Percentiles rank a stretch among this genome's conserved stretches.
Conservation (phyloP, 2,888 invertebrate species). For the Dicyrtoma fusca region DNA sequence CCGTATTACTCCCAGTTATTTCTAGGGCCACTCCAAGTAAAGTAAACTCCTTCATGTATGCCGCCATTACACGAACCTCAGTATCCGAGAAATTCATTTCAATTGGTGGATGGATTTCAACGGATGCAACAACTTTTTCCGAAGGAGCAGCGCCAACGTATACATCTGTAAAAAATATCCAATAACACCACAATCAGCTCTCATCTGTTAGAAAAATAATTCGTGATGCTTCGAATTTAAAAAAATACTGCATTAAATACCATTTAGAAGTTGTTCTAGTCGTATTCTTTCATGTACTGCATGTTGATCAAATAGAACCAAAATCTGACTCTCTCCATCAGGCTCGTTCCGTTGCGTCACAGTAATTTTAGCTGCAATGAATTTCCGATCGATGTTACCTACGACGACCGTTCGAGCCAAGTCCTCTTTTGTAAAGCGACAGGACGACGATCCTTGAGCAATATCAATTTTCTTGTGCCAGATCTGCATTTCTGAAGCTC, state of each 20-base stretch:
- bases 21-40: slow-evolving; percentile 67
- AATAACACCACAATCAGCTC: neutral
- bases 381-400: slow-evolving; percentile 76
- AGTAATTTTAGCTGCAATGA: slow-evolving; percentile 65
- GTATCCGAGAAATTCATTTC: slow-evolving; percentile 31
- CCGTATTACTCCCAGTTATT: slow-evolving; percentile 56
- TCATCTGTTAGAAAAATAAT: too few relatives aligned
- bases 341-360: slow-evolving; percentile 44
- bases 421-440: slow-evolving; percentile 45
- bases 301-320: slow-evolving; percentile 82
- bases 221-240: neutral
- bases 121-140: neutral
- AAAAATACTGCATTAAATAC: slow-evolving; percentile 56
- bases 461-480: slow-evolving; percentile 8
- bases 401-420: slow-evolving; percentile 63
- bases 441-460: neutral
- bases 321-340: slow-evolving; percentile 61
- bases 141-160: slow-evolving; percentile 10
- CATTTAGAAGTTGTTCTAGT: slow-evolving; percentile 70
- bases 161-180: slow-evolving; percentile 36
- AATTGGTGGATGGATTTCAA: slow-evolving; percentile 38
- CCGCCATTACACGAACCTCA: slow-evolving; percentile 61
- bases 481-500: slow-evolving; percentile 10
- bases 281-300: slow-evolving; percentile 83
- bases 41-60: slow-evolving; percentile 64